These are phyloP conservation scores for Hirtodrosophila histrioides DNA, from an alignment of 2,888 invertebrate species.

Conservation along the genomic window DNA sequence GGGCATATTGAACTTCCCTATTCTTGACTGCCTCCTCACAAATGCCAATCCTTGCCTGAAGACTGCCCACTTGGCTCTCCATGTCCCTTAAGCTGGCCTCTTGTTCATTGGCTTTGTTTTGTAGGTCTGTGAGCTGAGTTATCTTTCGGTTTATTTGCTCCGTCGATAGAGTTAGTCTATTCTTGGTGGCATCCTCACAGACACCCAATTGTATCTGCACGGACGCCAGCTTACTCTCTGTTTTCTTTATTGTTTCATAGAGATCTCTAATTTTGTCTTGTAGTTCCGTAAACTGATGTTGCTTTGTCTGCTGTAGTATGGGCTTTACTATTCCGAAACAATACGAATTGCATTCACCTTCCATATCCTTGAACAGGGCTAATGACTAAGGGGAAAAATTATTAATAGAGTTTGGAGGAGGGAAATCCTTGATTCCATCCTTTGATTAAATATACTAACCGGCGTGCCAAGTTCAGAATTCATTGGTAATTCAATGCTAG, in stretches of 20 bases:
- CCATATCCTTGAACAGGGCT: conserved; percentile 40
- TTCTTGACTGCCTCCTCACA: conserved; percentile 24
- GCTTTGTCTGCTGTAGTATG: conserved; percentile 43
- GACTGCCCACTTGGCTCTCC: conserved; percentile 1
- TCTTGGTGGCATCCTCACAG: conserved; percentile 29
- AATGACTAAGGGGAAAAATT: conserved; percentile 14
- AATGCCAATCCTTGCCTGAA: conserved; percentile 7
- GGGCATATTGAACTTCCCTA: conserved; percentile 20
- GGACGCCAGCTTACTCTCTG: conserved; percentile 6
- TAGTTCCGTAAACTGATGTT: conserved; percentile 23
- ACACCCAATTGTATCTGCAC: conserved; percentile 27
- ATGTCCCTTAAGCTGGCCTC: conserved; percentile 3
- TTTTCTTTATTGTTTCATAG: background rate
- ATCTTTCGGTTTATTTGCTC: conserved; percentile 32
- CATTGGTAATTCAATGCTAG: background rate
- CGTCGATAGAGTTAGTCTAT: conserved; percentile 8
- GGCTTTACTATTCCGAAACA: conserved; percentile 37
- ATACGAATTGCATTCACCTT: conserved; percentile 38
- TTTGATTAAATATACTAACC: conserved; percentile 15
- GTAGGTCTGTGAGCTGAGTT: conserved; percentile 21
- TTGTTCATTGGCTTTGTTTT: background rate
- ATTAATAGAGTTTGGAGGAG: background rate
- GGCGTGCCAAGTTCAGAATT: background rate
- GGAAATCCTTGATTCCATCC: too few relatives aligned
- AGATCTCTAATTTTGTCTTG: conserved; percentile 26